Base-by-base conservation (phyloP, 2,113 vertebrate species). In the Silurus meridionalis region DNA sequence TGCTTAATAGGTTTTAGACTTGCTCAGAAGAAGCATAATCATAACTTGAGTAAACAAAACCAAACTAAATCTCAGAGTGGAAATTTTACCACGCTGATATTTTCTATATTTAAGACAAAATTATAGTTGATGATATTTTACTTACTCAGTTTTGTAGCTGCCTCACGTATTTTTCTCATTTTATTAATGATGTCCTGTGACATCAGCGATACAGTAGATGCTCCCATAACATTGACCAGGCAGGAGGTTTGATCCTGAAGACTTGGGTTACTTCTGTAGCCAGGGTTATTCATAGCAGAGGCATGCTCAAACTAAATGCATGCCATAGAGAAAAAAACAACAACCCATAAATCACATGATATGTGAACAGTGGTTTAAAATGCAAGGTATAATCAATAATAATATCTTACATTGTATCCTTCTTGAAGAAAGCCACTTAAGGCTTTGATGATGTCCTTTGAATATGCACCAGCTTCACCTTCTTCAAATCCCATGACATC, bases 401-500 rank as follows among this genome's bases (percentile, higher is more conserved):
- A 13, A 1, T 53, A 52, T 75, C 58, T 84, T 61, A 88, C 78
- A 46, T 81, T 48, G 25, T 48, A 60, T 48, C 46, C 87, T 72
- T 81, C 83, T 14, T 64, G 58, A 17, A 84, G 52, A 14, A 64
- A 3, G 2, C 87, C 87, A 9, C 9, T 0, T 46, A 88, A 15
- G 8, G 69, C 80, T 17, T 28, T 88, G 15, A 85, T 78, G 71
- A 85, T 52, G 80, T 85, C 84, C 4, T 83, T 52, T 66, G 60
- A 8, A 2, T 15, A 14, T 17, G n/a, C 25, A 23, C 66, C 83
- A 5, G 17, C 1, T 37, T 1, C 3, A 0, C 4, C 7, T 48
- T 11, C 0, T 66, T 89, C 14, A 13, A 89, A 19, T 21, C 88
- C 83, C 85, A 87, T 87, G 78, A 85, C 5, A 37, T 89, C 88